These are phyloP conservation scores for Prionace glauca DNA, from an alignment of 2,797 vertebrate species.

Conservation along the genomic window DNA sequence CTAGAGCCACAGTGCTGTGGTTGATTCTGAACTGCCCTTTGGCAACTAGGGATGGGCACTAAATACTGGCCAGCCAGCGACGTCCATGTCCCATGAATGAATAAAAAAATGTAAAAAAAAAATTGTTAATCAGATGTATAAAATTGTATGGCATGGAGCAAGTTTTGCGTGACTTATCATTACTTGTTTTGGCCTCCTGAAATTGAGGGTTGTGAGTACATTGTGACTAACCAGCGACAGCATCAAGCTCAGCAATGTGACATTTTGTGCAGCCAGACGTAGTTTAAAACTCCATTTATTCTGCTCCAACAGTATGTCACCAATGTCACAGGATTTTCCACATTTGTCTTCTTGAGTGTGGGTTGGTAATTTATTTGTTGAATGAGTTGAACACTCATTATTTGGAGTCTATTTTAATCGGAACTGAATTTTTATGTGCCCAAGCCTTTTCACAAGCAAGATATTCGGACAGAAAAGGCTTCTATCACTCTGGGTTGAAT, in stretches of 20 bases:
- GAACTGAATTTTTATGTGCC: neutral
- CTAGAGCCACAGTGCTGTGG: no score
- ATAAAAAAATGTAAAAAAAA: neutral
- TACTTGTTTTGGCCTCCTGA: neutral
- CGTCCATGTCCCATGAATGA: no score
- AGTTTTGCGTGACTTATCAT: neutral
- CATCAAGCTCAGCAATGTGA: neutral
- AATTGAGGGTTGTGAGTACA: neutral
- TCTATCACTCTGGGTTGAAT: neutral
- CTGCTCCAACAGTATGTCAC: neutral
- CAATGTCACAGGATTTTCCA: neutral
- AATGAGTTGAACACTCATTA: neutral
- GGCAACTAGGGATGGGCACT: no score
- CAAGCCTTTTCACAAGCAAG: neutral
- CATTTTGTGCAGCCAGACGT: neutral
- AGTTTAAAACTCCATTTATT: neutral
- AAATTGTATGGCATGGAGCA: neutral
- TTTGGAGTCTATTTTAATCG: neutral
- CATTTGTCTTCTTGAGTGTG: neutral
- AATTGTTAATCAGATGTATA: neutral
- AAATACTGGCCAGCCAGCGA: no score
- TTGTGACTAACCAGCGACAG: neutral
- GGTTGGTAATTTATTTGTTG: neutral
- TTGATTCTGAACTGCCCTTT: no score
- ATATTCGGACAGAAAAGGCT: neutral